Evolutionary conservation across 2,888 invertebrate species (phyloP).

Genomic region (Acleris sparsana): DNA sequence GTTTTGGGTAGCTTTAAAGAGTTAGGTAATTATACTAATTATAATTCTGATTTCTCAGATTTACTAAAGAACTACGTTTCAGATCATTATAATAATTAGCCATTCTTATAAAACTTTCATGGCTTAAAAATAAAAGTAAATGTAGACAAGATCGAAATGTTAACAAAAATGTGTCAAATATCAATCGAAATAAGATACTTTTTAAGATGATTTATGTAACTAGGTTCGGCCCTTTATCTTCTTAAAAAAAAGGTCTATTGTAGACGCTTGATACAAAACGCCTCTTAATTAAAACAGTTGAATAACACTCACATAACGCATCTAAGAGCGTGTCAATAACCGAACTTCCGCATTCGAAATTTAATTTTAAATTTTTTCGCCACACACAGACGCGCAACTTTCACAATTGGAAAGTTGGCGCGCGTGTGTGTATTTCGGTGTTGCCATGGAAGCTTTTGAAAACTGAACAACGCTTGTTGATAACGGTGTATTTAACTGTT

Average conservation of each 20-base stretch:
- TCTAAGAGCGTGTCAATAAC: slow-evolving; percentile 45
- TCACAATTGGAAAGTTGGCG: slow-evolving; percentile 57
- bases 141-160: no score
- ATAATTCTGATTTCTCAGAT: background rate
- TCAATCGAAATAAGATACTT: no score
- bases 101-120: slow-evolving; percentile 5
- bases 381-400: slow-evolving; percentile 52
- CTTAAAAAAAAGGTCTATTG: background rate
- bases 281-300: background rate
- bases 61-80: slow-evolving; percentile 12
- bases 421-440: slow-evolving; percentile 42
- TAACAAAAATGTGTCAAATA: no score
- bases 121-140: no score
- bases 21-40: background rate
- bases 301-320: slow-evolving; percentile 9
- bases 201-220: no score
- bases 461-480: slow-evolving; percentile 29
- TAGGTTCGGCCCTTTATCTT: background rate
- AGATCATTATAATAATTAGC: slow-evolving; percentile 3
- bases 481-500: slow-evolving; percentile 41
- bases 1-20: background rate
- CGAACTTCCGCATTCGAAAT: slow-evolving; percentile 57
- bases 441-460: slow-evolving; percentile 48
- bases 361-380: slow-evolving; percentile 46
- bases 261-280: background rate